Conservation (phyloP, 2,888 invertebrate species). For the Homarus gammarus region DNA sequence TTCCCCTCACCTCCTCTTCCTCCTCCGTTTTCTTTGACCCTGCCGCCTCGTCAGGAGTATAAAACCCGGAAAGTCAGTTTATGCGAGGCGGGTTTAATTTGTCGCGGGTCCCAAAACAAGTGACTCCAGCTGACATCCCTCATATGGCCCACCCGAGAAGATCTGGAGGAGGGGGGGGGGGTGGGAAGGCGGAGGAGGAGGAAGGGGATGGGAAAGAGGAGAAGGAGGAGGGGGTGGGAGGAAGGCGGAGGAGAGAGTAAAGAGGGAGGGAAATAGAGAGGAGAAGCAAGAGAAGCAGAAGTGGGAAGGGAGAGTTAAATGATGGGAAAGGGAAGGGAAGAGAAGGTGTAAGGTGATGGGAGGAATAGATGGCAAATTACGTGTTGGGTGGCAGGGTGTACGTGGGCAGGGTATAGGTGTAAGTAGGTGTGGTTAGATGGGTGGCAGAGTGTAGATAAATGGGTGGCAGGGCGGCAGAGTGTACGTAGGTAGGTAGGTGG, state of each 20-base stretch:
- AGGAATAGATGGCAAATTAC: neutral
- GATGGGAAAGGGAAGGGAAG: neutral
- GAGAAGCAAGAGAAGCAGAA: neutral
- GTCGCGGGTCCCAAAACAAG: constrained; percentile 27
- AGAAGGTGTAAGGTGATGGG: neutral
- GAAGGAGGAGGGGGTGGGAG: neutral
- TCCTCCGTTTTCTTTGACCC: constrained; percentile 6
- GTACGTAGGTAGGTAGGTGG: too few species aligned
- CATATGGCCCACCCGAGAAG: neutral
- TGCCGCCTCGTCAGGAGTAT: constrained; percentile 20
- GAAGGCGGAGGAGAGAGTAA: neutral
- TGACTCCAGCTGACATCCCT: neutral
- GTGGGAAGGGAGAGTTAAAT: neutral
- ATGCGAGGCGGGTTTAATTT: constrained; percentile 44
- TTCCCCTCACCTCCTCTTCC: neutral
- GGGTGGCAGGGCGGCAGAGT: too few species aligned
- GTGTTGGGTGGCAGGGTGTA: too few species aligned
- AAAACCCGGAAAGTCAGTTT: constrained; percentile 40
- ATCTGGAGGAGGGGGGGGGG: neutral
- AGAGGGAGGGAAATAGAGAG: neutral
- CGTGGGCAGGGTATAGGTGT: too few species aligned
- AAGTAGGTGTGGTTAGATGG: too few species aligned
- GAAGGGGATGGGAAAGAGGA: too few species aligned
- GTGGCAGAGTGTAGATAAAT: too few species aligned
- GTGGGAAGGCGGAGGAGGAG: neutral